phyloP scores from a whole-genome alignment of 2,797 vertebrate species.

The Hyperoplus immaculatus region DNA sequence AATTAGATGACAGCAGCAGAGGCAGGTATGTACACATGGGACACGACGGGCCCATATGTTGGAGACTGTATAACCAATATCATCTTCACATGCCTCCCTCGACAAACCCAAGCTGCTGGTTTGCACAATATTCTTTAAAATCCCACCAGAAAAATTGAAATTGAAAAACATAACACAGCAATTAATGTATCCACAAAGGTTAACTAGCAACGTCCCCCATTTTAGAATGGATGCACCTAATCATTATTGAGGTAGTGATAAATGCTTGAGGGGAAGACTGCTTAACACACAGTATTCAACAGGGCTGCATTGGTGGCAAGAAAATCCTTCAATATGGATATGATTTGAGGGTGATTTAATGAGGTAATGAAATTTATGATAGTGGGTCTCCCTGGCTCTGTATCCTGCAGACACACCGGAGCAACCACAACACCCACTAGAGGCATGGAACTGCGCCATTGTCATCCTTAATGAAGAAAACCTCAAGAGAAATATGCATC shows the following conservation, averaged over 20 bases:
- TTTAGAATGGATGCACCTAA: conserved; percentile 62
- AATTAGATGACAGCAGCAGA: conserved; percentile 85
- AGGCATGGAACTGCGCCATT: conserved; percentile 53
- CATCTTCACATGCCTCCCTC: conserved; percentile 78
- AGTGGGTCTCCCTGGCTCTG: conserved; percentile 64
- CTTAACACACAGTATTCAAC: conserved; percentile 61
- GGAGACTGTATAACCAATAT: conserved; percentile 84
- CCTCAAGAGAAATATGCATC: conserved; percentile 72
- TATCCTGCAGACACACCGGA: conserved; percentile 65
- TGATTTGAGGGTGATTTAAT: conserved; percentile 74
- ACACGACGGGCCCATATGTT: conserved; percentile 84
- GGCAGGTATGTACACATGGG: conserved; percentile 85
- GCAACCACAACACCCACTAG: conserved; percentile 63
- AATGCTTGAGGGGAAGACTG: conserved; percentile 62
- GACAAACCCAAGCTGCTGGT: conserved; percentile 71
- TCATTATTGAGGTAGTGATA: conserved; percentile 70
- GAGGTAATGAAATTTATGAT: conserved; percentile 78
- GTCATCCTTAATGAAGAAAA: conserved; percentile 74
- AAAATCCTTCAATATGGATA: conserved; percentile 75
- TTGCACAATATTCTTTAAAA: conserved; percentile 65
- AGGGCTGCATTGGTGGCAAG: conserved; percentile 53
- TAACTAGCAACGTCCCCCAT: conserved; percentile 65
- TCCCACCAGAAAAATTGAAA: conserved; percentile 53
- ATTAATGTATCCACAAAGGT: conserved; percentile 70
- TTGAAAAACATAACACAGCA: conserved; percentile 62